phyloP scores from a whole-genome alignment of 1,140 invertebrate genomes.

The Penaeus indicus region DNA sequence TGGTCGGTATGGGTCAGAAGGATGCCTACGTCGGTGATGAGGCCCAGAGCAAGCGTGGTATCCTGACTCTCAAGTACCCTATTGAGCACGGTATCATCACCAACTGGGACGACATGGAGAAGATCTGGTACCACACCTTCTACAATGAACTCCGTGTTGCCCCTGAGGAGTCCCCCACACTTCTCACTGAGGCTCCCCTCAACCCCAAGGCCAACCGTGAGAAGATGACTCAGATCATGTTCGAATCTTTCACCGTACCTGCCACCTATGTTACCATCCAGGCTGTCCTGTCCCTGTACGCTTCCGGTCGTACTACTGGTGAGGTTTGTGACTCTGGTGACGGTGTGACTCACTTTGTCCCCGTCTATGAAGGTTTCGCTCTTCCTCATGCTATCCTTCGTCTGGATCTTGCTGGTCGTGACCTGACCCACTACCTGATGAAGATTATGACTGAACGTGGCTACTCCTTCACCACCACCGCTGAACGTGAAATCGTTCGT shows the following conservation, averaged over 20 bases:
- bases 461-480: slow-evolving; percentile 74
- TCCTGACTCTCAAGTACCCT: slow-evolving; percentile 92
- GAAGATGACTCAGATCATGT: slow-evolving; percentile 91
- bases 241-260: slow-evolving; percentile 71
- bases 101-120: slow-evolving; percentile 91
- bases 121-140: slow-evolving; percentile 96
- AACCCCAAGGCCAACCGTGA: slow-evolving; percentile 88
- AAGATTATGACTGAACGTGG: slow-evolving; percentile 73
- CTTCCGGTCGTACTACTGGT: slow-evolving; percentile 9
- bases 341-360: not conserved
- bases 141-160: slow-evolving; percentile 96
- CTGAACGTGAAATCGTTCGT: slow-evolving; percentile 90
- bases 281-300: slow-evolving; percentile 5
- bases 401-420: slow-evolving; percentile 69
- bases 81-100: slow-evolving; percentile 96
- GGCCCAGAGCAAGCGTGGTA: slow-evolving; percentile 92
- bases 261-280: slow-evolving; percentile 1
- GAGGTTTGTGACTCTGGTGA: slow-evolving; percentile 19
- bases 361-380: no score
- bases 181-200: slow-evolving; percentile 79
- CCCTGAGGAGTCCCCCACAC: slow-evolving; percentile 92
- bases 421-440: slow-evolving; percentile 72
- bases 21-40: slow-evolving; percentile 92
- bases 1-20: slow-evolving; percentile 97
- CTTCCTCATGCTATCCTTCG: no score